Evolutionary conservation across 2,113 vertebrate genomes (phyloP).

Genomic region (Stercorarius parasiticus): DNA sequence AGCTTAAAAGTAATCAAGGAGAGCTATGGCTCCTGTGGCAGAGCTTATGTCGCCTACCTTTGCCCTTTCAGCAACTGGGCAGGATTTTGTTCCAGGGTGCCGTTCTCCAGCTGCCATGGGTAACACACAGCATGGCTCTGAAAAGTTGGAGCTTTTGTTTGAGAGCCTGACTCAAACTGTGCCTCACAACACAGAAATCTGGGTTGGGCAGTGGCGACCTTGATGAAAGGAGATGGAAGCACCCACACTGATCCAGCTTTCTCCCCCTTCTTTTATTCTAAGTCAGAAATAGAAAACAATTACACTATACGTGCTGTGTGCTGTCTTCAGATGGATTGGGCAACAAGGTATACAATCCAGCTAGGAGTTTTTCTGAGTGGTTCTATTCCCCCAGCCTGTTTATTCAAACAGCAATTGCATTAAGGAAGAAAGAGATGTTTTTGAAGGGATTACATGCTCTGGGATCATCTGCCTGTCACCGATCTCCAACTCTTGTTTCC

Average conservation of each 20-base stretch:
- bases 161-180: neutral
- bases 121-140: neutral
- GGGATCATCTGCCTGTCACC: neutral
- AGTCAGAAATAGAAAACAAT: neutral
- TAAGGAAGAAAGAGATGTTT: neutral
- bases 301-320: neutral
- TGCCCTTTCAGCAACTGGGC: neutral
- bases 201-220: neutral
- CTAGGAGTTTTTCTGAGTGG: neutral
- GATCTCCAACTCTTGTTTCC: neutral
- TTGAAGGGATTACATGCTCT: neutral
- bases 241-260: neutral
- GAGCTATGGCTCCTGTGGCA: neutral
- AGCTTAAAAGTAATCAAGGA: neutral
- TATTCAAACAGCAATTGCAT: neutral
- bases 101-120: neutral
- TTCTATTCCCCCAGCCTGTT: neutral
- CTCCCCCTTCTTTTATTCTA: neutral
- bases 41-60: neutral
- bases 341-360: neutral
- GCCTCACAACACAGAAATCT: neutral
- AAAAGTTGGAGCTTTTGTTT: neutral
- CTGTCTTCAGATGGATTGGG: neutral
- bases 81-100: neutral
- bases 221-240: neutral